A percentile compares a stretch with the other conserved stretches of the same genome.
phyloP scores from a whole-genome alignment of 2,888 invertebrate genomes.

The Lamellibrachia satsuma region DNA sequence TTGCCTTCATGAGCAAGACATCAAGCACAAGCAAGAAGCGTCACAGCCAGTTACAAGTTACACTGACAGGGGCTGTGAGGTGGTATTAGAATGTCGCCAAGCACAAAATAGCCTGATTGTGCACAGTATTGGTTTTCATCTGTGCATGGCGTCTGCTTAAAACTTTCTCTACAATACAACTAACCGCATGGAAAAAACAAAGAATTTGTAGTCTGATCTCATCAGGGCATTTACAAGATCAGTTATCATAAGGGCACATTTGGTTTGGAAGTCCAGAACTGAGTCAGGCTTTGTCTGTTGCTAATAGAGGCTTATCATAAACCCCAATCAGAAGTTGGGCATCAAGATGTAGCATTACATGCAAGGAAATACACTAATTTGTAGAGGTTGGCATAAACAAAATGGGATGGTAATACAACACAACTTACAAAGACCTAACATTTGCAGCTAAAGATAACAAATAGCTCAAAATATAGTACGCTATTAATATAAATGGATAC shows the following conservation, averaged over 20 bases:
- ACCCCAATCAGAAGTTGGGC: not conserved
- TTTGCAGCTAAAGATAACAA: not conserved
- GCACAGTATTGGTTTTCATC: not conserved
- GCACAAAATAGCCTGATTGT: not conserved
- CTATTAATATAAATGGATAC: not conserved
- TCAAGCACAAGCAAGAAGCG: not conserved
- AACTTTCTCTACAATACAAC: not conserved
- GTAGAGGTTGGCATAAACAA: not conserved
- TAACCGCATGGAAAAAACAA: not conserved
- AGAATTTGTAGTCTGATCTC: not conserved
- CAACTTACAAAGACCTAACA: not conserved
- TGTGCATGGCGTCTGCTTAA: not conserved
- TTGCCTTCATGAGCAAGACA: not conserved
- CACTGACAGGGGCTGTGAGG: not conserved
- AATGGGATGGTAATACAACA: not conserved
- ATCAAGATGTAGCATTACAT: not conserved
- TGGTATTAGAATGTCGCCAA: not conserved
- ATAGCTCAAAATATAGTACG: not conserved
- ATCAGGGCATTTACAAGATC: not conserved
- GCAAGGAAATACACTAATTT: not conserved
- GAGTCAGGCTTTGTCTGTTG: not conserved
- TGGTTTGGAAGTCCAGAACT: not conserved
- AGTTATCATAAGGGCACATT: not conserved
- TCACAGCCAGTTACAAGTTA: not conserved
- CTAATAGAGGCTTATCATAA: not conserved